A percentile compares a stretch with the other conserved stretches of the same genome.
Evolutionary conservation across 2,888 invertebrate species (phyloP).

Genomic region (Caenorhabditis sp.): DNA sequence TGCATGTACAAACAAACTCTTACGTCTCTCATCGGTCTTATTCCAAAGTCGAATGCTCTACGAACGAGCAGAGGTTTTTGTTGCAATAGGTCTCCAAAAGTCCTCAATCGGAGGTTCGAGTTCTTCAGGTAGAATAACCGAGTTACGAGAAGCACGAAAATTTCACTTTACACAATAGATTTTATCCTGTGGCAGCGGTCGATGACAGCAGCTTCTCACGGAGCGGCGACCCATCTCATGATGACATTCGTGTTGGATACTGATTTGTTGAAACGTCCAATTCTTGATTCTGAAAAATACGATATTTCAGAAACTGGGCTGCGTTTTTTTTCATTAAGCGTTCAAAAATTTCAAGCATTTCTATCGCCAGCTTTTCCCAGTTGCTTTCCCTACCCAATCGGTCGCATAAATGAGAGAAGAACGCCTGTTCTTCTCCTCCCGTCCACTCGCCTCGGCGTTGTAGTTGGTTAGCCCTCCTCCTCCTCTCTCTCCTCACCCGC

Average conservation of each 20-base stretch:
- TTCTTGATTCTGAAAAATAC: background rate
- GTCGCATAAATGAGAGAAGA: conserved; percentile 60
- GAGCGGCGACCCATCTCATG: conserved; percentile 11
- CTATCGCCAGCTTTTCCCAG: conserved; percentile 26
- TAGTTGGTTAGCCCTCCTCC: conserved; percentile 57
- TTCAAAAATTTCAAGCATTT: too few relatives aligned
- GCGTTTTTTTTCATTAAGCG: too few relatives aligned
- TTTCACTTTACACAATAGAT: conserved; percentile 21
- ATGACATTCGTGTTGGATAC: background rate
- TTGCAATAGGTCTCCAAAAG: background rate
- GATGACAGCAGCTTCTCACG: conserved; percentile 18
- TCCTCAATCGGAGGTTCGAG: background rate
- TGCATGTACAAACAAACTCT: background rate
- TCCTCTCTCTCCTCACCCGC: conserved; percentile 40
- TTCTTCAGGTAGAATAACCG: background rate
- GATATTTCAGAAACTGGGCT: too few relatives aligned
- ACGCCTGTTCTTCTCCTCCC: conserved; percentile 54
- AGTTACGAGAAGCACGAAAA: background rate
- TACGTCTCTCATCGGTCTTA: background rate
- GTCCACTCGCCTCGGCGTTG: conserved; percentile 56
- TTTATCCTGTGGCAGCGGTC: conserved; percentile 14
- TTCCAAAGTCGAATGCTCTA: background rate
- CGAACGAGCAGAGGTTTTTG: background rate
- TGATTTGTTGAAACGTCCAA: background rate
- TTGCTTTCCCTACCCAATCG: conserved; percentile 51